Percentiles rank a stretch among this genome's conserved stretches.
phyloP scores from a whole-genome alignment of 92 coral and sea anemone genomes.

The Chrysogorgia sp. region DNA sequence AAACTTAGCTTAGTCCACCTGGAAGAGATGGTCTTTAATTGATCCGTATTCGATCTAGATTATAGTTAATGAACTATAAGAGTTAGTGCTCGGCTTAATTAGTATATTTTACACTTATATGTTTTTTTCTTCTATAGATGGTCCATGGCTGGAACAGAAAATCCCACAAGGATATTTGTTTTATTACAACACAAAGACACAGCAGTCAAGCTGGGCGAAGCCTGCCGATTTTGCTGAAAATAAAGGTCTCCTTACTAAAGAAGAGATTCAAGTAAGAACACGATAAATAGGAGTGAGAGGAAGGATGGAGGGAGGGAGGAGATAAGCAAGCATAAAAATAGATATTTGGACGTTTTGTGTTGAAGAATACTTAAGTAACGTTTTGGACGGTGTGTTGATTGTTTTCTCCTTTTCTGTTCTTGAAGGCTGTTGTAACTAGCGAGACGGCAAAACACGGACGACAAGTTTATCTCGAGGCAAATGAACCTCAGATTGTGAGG shows the following conservation, averaged over 20 bases:
- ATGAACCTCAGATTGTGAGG: constrained; percentile 82
- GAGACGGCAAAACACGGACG: constrained; percentile 94
- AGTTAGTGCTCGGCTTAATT: not conserved
- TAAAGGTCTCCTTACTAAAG: constrained; percentile 83
- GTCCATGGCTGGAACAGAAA: constrained; percentile 91
- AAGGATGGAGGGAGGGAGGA: no score
- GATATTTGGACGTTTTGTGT: not conserved
- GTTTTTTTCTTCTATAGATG: constrained; percentile 29
- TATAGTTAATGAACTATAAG: no score
- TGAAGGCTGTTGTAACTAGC: constrained; percentile 79
- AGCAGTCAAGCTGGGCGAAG: constrained; percentile 77
- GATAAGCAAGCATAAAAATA: no score
- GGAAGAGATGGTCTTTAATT: no score
- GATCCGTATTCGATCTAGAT: no score
- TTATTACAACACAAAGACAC: constrained; percentile 75
- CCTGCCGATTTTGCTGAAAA: constrained; percentile 71
- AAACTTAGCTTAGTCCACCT: no score
- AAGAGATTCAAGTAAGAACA: constrained; percentile 78
- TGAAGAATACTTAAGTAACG: not conserved
- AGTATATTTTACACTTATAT: no score
- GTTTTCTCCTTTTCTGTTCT: not conserved
- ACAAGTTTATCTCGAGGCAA: constrained; percentile 88
- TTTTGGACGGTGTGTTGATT: not conserved
- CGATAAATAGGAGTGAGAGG: no score
- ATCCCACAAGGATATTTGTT: constrained; percentile 78